Evolutionary conservation across 2,888 invertebrate genomes (phyloP).

Genomic region (Syritta pipiens): DNA sequence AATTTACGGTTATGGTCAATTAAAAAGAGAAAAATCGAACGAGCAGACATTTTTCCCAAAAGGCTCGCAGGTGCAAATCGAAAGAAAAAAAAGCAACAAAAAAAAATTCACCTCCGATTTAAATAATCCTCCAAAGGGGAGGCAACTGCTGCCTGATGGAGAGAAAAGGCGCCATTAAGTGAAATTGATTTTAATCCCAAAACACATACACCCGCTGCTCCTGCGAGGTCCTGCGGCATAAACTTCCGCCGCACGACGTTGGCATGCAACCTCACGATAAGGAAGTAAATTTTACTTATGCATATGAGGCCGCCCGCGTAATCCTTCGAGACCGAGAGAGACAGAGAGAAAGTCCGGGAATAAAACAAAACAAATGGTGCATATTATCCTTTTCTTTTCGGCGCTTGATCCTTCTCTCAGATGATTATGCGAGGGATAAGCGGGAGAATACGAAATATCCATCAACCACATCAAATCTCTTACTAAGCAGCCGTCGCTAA

Average conservation of each 20-base stretch:
- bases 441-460: constrained; percentile 49
- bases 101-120: constrained; percentile 57
- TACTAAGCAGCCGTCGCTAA: constrained; percentile 53
- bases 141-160: background rate
- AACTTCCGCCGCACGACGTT: constrained; percentile 9
- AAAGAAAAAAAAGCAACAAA: background rate
- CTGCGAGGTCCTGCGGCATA: constrained; percentile 6
- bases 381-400: constrained; percentile 25
- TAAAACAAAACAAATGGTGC: constrained; percentile 55
- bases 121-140: constrained; percentile 48
- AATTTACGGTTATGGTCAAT: constrained; percentile 68
- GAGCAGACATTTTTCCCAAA: background rate
- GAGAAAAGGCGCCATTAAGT: constrained; percentile 47
- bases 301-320: constrained; percentile 50
- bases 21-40: constrained; percentile 28
- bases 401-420: constrained; percentile 1
- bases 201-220: background rate
- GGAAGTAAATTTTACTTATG: constrained; percentile 63
- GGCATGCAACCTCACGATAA: constrained; percentile 60
- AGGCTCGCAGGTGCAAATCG: constrained; percentile 25
- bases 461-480: constrained; percentile 62
- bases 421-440: constrained; percentile 54
- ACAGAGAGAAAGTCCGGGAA: background rate
- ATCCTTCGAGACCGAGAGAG: background rate
- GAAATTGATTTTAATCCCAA: constrained; percentile 63